Percentiles rank a stretch among this genome's conserved stretches.
phyloP scores from a whole-genome alignment of 35 echinoderm and acorn worm genomes.

The Eucidaris tribuloides region DNA sequence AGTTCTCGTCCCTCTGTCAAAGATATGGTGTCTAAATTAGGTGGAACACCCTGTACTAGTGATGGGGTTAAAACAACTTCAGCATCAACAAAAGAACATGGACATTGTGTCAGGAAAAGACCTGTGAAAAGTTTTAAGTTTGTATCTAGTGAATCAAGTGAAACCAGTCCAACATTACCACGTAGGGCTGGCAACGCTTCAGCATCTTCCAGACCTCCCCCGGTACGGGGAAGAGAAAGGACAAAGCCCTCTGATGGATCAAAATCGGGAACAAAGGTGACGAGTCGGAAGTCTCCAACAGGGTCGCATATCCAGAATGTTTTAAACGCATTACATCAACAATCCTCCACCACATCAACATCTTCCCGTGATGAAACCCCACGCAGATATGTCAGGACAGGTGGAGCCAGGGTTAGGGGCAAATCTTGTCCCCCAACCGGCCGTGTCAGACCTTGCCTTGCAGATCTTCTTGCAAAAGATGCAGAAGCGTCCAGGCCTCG shows the following conservation, averaged over 20 bases:
- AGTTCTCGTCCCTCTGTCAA: conserved; percentile 2
- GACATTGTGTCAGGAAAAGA: neutral
- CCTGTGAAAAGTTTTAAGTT: neutral
- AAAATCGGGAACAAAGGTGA: neutral
- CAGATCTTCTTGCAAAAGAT: conserved; percentile 13
- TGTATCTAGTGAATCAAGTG: conserved; percentile 12
- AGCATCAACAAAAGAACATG: neutral
- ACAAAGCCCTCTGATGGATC: neutral
- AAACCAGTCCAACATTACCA: conserved; percentile 16
- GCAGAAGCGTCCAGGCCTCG: neutral
- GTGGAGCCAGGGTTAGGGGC: neutral
- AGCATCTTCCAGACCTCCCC: neutral
- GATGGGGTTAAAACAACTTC: neutral
- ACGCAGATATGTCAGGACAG: neutral
- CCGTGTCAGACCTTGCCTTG: neutral
- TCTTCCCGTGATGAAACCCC: conserved; percentile 16
- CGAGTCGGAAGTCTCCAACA: neutral
- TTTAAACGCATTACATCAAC: neutral
- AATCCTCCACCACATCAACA: neutral
- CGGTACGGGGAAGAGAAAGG: neutral
- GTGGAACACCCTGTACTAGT: neutral
- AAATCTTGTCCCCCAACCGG: conserved; percentile 11
- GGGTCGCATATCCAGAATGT: conserved; percentile 13
- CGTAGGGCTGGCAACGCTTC: neutral
- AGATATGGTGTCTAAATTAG: conserved; percentile 14